These are phyloP conservation scores for Apamea monoglypha DNA, from an alignment of 2,888 invertebrate genomes.

Conservation along the genomic window DNA sequence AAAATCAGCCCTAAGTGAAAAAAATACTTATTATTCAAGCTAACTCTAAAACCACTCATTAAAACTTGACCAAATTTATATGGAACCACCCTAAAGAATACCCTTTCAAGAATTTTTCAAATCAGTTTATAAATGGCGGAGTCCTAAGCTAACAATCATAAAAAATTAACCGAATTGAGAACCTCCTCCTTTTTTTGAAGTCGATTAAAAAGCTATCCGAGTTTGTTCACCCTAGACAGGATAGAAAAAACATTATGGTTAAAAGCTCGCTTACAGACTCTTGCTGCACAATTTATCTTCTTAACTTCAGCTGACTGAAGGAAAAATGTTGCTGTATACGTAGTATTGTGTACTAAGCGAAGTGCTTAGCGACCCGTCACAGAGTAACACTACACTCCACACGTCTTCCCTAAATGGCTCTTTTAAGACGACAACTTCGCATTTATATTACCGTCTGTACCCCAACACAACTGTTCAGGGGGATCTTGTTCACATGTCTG, in stretches of 20 bases:
- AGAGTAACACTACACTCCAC: conserved; percentile 48
- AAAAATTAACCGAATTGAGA: background rate
- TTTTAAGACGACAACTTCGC: conserved; percentile 56
- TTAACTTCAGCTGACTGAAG: conserved; percentile 42
- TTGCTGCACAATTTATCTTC: conserved; percentile 60
- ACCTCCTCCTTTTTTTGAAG: background rate
- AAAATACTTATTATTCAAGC: no score
- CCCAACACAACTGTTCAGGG: conserved; percentile 54
- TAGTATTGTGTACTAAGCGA: conserved; percentile 56
- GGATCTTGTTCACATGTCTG: conserved; percentile 66
- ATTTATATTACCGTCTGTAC: conserved; percentile 64
- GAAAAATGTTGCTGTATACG: conserved; percentile 50
- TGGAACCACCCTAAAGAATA: background rate
- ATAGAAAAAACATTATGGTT: conserved; percentile 27
- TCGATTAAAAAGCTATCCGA: background rate
- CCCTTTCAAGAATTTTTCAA: no score
- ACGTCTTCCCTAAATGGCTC: conserved; percentile 58
- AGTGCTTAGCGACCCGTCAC: conserved; percentile 63
- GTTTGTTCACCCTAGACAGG: conserved; percentile 4
- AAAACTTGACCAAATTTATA: background rate
- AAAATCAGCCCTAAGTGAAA: no score
- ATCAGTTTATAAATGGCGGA: background rate
- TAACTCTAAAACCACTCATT: no score
- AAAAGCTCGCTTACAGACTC: conserved; percentile 47
- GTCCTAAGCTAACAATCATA: background rate